These are phyloP conservation scores for Dipodomys spectabilis DNA, from an alignment of 2,113 vertebrate genomes.

Conservation along the genomic window DNA sequence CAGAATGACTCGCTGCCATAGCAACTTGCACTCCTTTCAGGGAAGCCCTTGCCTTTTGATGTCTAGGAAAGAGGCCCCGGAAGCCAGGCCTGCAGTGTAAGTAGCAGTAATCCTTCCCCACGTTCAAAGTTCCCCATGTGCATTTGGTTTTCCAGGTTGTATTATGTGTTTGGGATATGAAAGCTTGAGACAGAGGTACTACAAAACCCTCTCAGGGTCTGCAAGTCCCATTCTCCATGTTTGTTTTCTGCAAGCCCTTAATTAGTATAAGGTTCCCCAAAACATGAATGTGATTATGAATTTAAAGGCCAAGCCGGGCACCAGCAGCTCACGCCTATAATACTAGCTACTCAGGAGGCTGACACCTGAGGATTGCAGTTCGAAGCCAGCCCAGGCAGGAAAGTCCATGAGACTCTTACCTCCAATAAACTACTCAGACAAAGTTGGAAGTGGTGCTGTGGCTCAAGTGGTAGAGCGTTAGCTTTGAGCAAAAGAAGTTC, in stretches of 20 bases:
- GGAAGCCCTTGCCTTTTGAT: background rate
- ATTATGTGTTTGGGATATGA: background rate
- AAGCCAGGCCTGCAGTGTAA: background rate
- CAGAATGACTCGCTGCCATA: background rate
- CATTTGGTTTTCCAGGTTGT: background rate
- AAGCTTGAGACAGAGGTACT: conserved; percentile 36
- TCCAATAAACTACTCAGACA: no score
- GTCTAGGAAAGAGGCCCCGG: background rate
- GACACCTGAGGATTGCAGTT: no score
- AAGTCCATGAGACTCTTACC: no score
- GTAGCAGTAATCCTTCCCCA: background rate
- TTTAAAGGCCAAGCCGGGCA: background rate
- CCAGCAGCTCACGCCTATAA: no score
- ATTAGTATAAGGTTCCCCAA: background rate
- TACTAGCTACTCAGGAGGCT: no score
- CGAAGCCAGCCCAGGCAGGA: no score
- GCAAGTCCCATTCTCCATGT: background rate
- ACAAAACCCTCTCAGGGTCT: background rate
- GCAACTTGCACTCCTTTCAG: background rate
- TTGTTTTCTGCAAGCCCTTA: conserved; percentile 39
- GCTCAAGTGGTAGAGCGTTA: no score
- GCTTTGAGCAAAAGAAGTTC: no score
- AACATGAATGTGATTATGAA: background rate
- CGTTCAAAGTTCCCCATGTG: background rate
- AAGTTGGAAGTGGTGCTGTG: no score